Evolutionary conservation across 2,113 vertebrate species (phyloP).

Genomic region (Hemiscyllium ocellatum): DNA sequence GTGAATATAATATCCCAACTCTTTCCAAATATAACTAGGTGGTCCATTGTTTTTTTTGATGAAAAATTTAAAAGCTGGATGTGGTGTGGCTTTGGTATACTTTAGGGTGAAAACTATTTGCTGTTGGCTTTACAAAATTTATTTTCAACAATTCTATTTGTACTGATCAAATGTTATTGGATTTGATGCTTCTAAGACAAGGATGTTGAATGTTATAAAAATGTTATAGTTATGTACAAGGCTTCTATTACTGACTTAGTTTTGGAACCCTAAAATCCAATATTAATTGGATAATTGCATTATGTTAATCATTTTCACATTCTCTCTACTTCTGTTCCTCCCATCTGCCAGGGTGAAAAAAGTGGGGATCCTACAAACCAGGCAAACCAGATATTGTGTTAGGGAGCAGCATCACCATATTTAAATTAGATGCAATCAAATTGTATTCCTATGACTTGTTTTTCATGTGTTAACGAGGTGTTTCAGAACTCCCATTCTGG

Average conservation of each 20-base stretch:
- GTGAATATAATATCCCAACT: no score
- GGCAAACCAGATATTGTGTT: neutral
- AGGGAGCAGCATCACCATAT: neutral
- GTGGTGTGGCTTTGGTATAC: neutral
- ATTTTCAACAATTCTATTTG: neutral
- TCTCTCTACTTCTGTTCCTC: neutral
- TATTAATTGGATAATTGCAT: neutral
- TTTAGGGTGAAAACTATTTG: neutral
- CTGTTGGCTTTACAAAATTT: neutral
- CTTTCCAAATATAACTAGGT: neutral
- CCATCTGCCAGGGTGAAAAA: neutral
- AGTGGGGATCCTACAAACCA: neutral
- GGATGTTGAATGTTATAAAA: neutral
- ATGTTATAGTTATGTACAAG: neutral
- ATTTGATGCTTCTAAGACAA: neutral
- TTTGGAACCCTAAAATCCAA: neutral
- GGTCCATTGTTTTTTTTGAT: neutral
- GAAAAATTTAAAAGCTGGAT: neutral
- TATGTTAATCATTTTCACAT: neutral
- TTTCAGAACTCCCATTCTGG: neutral
- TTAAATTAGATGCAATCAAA: neutral
- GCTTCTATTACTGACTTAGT: neutral
- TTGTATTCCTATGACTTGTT: neutral
- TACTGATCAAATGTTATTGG: neutral
- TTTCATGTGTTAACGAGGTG: neutral